Evolutionary conservation across 2,797 vertebrate species (phyloP), one percentile per base, ranked within the genome.

Genomic region (Melanotaenia trifasciata): DNA sequence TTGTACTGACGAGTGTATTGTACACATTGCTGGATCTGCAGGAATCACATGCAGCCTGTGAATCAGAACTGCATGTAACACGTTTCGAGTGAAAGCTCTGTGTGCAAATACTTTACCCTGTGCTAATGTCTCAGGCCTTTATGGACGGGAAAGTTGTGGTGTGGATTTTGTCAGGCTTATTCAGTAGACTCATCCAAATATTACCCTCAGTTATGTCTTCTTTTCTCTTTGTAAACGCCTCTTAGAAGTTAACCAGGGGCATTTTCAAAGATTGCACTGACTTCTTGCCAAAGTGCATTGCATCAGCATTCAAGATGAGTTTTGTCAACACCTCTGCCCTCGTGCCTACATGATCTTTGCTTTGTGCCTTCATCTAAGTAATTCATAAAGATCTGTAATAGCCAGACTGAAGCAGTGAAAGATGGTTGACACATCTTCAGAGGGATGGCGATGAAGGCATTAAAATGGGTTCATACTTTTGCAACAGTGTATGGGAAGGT

Each of bases 11-110:
- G 32, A 22, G 26, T 38, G 67, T 72, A 59, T 51, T 47, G 13
- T 63, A 45, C 64, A 28, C 40, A 58, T 32, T 62, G 50, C 56
- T 61, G 18, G 51, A 62, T 78, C 22, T 43, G 26, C 64, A 67
- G 45, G 62, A 59, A 6, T 32, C 30, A 30, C 36, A 65, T 36
- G 33, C 35, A 58, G 20, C 50, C 24, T 43, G 7, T 43, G 11
- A 51, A 60, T 14, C 28, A 56, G 3, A 51, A 62, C 22, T 33
- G 13, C 50, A 62, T 33, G 3, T 43, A 12, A 30, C 33, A 18
- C 20, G 1, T 20, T n/a, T 22, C 2, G 50, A 14, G 10, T 13
- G 47, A 6, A 16, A 35, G 26, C 30, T 16, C 2, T 33, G 16
- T 26, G 8, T 72, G n/a, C 59, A 54, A 2, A 30, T 36, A 10